phyloP scores from a whole-genome alignment of 2,113 vertebrate species.

The Sturnira hondurensis region DNA sequence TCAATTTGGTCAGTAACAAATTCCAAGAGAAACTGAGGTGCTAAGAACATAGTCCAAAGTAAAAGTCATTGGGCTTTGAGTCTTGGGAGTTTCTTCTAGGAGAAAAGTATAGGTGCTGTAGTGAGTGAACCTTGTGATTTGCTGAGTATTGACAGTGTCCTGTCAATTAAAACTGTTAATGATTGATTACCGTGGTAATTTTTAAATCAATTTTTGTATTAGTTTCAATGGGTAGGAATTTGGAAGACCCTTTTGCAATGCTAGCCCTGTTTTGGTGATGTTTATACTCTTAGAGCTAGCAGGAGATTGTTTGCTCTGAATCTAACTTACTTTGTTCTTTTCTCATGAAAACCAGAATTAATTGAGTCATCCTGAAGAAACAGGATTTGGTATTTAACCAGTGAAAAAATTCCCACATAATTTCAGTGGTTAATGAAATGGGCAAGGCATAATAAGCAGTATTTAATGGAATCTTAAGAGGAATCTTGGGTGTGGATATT shows the following conservation, averaged over 20 bases:
- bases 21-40: not conserved
- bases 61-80: not conserved
- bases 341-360: slow-evolving; percentile 10
- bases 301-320: not conserved
- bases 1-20: not conserved
- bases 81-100: not conserved
- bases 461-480: not conserved
- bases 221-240: not conserved
- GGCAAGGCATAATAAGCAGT: not conserved
- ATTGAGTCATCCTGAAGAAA: not conserved
- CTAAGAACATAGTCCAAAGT: not conserved
- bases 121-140: not conserved
- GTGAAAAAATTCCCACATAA: not conserved
- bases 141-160: not conserved
- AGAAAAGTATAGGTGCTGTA: not conserved
- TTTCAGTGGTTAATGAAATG: slow-evolving; percentile 14
- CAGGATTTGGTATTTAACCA: not conserved
- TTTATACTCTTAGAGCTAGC: not conserved
- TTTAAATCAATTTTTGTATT: not conserved
- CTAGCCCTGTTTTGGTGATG: not conserved
- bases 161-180: not conserved
- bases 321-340: not conserved
- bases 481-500: not conserved
- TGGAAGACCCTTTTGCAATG: not conserved
- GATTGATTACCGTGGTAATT: not conserved